Percentiles rank a stretch among this genome's conserved stretches.
Conservation (phyloP, 2,113 vertebrate species). For the Eulemur rufifrons region DNA sequence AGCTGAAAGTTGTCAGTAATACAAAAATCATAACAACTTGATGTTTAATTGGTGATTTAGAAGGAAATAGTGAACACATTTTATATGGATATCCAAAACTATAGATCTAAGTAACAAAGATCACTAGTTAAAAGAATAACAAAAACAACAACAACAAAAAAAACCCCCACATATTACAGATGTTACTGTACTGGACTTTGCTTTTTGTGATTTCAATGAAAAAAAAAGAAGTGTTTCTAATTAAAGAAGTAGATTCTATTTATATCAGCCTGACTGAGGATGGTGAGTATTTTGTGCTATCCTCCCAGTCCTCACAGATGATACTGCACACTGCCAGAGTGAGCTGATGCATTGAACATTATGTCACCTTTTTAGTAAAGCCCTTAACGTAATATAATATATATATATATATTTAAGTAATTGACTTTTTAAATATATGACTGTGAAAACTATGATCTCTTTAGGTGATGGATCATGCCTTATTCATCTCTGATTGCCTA, state of each 20-base stretch:
- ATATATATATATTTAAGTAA: not conserved
- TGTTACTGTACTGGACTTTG: not conserved
- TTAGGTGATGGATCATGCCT: not conserved
- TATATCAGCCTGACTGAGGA: not conserved
- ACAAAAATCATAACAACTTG: not conserved
- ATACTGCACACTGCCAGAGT: accelerated
- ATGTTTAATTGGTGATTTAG: not conserved
- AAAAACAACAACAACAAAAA: not conserved
- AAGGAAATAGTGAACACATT: not conserved
- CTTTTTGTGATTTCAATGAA: not conserved
- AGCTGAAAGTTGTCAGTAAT: not conserved
- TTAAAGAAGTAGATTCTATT: not conserved
- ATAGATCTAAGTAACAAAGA: not conserved
- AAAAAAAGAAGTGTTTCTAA: not conserved
- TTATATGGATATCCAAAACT: not conserved
- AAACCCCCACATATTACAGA: not conserved
- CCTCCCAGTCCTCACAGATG: not conserved
- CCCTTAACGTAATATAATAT: not conserved
- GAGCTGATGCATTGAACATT: accelerated
- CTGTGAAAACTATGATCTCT: not conserved
- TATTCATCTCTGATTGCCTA: not conserved
- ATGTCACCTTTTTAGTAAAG: not conserved
- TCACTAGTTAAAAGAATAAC: not conserved
- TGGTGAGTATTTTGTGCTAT: not conserved
- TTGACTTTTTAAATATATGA: not conserved